phyloP scores from a whole-genome alignment of 2,797 vertebrate species.

The Sebastes ruberrimus region DNA sequence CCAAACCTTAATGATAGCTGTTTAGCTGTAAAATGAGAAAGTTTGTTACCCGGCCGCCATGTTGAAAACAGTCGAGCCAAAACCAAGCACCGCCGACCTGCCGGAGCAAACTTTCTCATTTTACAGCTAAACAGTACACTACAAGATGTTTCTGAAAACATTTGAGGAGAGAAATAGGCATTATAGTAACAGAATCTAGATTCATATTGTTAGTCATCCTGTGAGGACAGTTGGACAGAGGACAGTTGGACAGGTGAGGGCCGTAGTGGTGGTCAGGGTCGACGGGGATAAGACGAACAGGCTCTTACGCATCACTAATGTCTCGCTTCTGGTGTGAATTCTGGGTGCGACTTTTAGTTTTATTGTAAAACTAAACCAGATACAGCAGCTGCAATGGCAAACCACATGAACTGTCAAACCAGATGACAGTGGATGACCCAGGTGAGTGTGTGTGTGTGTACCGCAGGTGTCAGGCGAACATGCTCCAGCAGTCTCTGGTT shows the following conservation, averaged over 20 bases:
- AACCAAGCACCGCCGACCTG: too few relatives aligned
- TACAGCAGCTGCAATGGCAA: too few relatives aligned
- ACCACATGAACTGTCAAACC: not conserved
- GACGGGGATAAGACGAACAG: not conserved
- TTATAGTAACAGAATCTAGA: too few relatives aligned
- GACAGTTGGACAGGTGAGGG: not conserved
- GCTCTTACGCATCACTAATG: not conserved
- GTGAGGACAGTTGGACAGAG: not conserved
- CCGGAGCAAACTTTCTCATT: too few relatives aligned
- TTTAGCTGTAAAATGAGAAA: too few relatives aligned
- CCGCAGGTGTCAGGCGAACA: slow-evolving; percentile 83
- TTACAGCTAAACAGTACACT: too few relatives aligned
- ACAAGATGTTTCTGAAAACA: too few relatives aligned
- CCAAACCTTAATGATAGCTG: not conserved
- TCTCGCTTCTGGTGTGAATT: not conserved
- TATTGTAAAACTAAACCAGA: not conserved
- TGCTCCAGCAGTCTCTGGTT: slow-evolving; percentile 86
- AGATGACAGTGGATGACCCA: not conserved
- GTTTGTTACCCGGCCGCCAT: too few relatives aligned
- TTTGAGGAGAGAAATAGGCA: too few relatives aligned
- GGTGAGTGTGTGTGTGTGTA: slow-evolving; percentile 59
- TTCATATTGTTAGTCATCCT: too few relatives aligned
- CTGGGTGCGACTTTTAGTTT: not conserved
- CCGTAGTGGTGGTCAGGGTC: not conserved
- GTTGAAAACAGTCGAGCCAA: too few relatives aligned